These are phyloP conservation scores for Sporophila hypoxantha DNA, from an alignment of 2,113 vertebrate species.

Conservation along the genomic window DNA sequence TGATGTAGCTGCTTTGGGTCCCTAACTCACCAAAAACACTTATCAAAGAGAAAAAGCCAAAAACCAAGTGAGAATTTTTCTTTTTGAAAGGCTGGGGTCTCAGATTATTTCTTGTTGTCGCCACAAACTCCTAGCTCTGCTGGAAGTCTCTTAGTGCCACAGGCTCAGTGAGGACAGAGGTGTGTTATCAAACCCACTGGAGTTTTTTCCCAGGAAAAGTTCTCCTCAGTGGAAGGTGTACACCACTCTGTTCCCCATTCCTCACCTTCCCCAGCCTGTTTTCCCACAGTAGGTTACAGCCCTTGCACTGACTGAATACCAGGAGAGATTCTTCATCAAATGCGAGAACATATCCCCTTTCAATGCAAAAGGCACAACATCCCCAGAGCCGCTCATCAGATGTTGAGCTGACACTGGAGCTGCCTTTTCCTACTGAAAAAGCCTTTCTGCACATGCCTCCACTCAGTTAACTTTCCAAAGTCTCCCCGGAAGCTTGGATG, in stretches of 20 bases:
- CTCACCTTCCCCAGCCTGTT: background rate
- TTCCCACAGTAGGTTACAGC: background rate
- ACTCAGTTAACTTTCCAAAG: conserved; percentile 65
- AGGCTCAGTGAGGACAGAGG: background rate
- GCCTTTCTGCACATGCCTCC: conserved; percentile 42
- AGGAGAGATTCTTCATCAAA: conserved; percentile 9
- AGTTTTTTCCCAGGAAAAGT: background rate
- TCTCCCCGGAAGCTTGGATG: conserved; percentile 65
- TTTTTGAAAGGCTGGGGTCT: background rate
- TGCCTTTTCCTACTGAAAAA: conserved; percentile 54
- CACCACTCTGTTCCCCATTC: background rate
- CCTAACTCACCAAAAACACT: background rate
- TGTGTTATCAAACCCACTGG: background rate
- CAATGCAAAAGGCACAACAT: conserved; percentile 20
- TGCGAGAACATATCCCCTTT: conserved; percentile 37
- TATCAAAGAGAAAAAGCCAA: background rate
- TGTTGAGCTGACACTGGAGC: conserved; percentile 26
- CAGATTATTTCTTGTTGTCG: background rate
- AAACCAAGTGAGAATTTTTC: background rate
- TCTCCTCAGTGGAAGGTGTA: background rate
- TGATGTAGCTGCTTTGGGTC: background rate
- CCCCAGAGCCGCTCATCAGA: conserved; percentile 26
- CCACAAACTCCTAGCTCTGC: background rate
- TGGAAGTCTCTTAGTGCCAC: background rate
- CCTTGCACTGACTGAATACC: background rate